phyloP scores from a whole-genome alignment of 1,140 invertebrate genomes.

The Diploscapter pachys region DNA sequence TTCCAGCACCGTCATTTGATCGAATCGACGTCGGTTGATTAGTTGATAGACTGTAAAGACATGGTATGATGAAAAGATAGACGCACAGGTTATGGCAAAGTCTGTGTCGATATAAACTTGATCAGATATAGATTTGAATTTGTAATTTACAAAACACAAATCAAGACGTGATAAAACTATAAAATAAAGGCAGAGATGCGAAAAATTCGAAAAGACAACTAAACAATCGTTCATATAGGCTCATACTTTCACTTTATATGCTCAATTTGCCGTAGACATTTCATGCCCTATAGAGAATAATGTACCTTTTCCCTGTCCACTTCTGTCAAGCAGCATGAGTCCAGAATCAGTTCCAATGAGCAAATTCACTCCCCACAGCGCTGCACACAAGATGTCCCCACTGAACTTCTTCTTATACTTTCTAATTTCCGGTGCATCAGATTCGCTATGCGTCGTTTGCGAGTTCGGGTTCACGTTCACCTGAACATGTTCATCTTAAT shows the following conservation, averaged over 20 bases:
- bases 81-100: no score
- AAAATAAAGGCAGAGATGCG: no score
- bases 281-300: no score
- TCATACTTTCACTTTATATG: no score
- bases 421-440: slow-evolving; percentile 94
- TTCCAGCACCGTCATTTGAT: slow-evolving; percentile 99
- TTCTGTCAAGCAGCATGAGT: slow-evolving; percentile 92
- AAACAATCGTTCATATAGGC: no score
- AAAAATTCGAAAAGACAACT: no score
- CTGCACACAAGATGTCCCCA: slow-evolving; percentile 93
- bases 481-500: slow-evolving; percentile 34
- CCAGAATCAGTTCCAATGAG: slow-evolving; percentile 98
- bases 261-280: no score
- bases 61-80: no score
- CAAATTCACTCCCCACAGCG: slow-evolving; percentile 97
- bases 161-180: no score
- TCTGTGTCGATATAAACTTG: no score
- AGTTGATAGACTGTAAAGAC: slow-evolving; percentile 81
- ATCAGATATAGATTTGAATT: no score
- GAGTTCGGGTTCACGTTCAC: slow-evolving; percentile 56
- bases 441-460: slow-evolving; percentile 64
- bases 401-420: slow-evolving; percentile 81
- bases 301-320: slow-evolving; percentile 85
- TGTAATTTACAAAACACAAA: no score
- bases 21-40: slow-evolving; percentile 91